phyloP scores from a whole-genome alignment of 2,113 vertebrate genomes.

The Dromas ardeola region DNA sequence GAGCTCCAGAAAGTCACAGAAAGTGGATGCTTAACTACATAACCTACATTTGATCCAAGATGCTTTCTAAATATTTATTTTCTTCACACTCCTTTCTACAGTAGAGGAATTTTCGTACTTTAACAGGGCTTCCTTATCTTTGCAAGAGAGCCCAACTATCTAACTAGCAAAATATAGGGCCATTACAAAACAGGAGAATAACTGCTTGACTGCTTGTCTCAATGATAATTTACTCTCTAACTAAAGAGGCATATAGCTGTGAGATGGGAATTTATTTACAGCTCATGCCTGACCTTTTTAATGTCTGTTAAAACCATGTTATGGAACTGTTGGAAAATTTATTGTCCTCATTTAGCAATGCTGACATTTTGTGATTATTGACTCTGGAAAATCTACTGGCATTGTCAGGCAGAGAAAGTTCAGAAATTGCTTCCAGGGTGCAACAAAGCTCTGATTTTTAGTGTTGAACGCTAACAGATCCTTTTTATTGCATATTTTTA shows the following conservation, averaged over 20 bases:
- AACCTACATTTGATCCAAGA: not conserved
- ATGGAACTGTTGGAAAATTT: conserved; percentile 37
- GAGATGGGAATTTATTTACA: conserved; percentile 55
- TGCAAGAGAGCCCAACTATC: not conserved
- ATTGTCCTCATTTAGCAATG: conserved; percentile 28
- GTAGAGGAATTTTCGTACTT: not conserved
- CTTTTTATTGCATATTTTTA: conserved; percentile 7
- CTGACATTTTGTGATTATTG: conserved; percentile 58
- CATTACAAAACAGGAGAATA: not conserved
- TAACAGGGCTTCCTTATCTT: not conserved
- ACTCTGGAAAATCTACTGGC: conserved; percentile 22
- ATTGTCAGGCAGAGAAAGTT: conserved; percentile 19
- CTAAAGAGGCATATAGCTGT: not conserved
- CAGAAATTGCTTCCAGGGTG: not conserved
- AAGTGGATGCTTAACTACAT: not conserved
- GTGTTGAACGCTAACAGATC: not conserved
- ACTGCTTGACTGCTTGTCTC: not conserved
- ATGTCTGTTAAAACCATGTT: conserved; percentile 20
- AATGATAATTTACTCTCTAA: conserved; percentile 27
- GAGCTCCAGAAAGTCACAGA: not conserved
- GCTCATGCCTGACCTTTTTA: conserved; percentile 55
- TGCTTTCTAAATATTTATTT: not conserved
- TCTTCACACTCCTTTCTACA: not conserved
- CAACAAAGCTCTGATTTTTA: conserved; percentile 11
- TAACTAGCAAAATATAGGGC: not conserved